Percentiles rank a stretch among this genome's conserved stretches.
Conservation (phyloP, 2,797 vertebrate genomes). For the Rhinella marina region DNA sequence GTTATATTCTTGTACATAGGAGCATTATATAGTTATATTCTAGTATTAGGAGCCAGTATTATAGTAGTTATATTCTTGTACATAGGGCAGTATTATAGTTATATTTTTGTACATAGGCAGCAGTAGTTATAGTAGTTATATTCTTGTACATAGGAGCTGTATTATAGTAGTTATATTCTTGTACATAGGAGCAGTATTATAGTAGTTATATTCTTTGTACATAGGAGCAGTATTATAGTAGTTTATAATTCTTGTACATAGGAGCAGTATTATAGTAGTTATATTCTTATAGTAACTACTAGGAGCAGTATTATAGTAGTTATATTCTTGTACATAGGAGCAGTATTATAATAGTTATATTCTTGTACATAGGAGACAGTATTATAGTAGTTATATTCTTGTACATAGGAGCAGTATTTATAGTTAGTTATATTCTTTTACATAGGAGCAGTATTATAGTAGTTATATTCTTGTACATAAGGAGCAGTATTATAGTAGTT, state of each 20-base stretch:
- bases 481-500: not conserved
- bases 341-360: not conserved
- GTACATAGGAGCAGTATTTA: not conserved
- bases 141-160: not conserved
- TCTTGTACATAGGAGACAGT: slow-evolving; percentile 4
- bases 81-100: not conserved
- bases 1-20: too few relatives aligned
- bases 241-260: not conserved
- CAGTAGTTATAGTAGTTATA: not conserved
- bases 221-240: slow-evolving; percentile 11
- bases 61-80: slow-evolving; percentile 1
- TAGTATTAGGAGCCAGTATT: not conserved
- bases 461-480: not conserved
- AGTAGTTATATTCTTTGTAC: slow-evolving; percentile 14
- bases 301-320: not conserved
- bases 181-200: not conserved
- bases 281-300: not conserved
- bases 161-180: not conserved
- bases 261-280: slow-evolving; percentile 13
- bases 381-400: slow-evolving; percentile 8
- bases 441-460: not conserved
- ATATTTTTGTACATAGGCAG: slow-evolving; percentile 2
- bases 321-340: not conserved
- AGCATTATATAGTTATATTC: not conserved
- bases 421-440: not conserved